Evolutionary conservation across 2,888 invertebrate genomes (phyloP).

Genomic region (Melanostoma scalare): DNA sequence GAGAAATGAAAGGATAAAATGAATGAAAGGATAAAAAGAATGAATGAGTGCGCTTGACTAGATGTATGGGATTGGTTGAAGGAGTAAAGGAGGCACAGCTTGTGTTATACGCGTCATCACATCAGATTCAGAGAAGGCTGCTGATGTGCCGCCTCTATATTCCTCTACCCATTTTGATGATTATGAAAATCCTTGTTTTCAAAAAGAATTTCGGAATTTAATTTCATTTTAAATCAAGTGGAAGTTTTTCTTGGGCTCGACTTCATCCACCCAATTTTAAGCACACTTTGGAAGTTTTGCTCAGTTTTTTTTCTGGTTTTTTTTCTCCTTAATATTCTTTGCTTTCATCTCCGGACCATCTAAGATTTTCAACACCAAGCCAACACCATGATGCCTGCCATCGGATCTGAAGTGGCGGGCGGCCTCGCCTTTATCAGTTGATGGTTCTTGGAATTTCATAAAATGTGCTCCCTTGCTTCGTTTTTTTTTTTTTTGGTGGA

Average conservation of each 20-base stretch:
- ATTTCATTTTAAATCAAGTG: slow-evolving; percentile 72
- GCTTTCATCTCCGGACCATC: slow-evolving; percentile 7
- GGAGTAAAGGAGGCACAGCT: slow-evolving; percentile 19
- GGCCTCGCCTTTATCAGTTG: slow-evolving; percentile 63
- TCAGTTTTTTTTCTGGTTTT: slow-evolving; percentile 19
- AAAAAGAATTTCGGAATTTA: slow-evolving; percentile 69
- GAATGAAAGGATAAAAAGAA: slow-evolving; percentile 46
- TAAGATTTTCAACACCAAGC: no score
- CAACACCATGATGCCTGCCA: no score
- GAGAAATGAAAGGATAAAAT: slow-evolving; percentile 64
- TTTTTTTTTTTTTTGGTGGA: slow-evolving; percentile 15
- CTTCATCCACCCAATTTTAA: slow-evolving; percentile 4
- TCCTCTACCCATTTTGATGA: slow-evolving; percentile 53
- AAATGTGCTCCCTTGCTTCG: slow-evolving; percentile 27
- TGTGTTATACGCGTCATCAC: slow-evolving; percentile 1
- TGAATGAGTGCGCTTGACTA: slow-evolving; percentile 40
- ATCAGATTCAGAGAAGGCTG: background rate
- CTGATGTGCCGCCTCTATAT: background rate
- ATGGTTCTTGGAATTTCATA: slow-evolving; percentile 61
- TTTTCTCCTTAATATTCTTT: background rate
- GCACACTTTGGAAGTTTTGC: slow-evolving; percentile 28
- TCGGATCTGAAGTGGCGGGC: slow-evolving; percentile 27
- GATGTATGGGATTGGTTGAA: slow-evolving; percentile 14
- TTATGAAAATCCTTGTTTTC: slow-evolving; percentile 67
- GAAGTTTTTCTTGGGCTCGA: slow-evolving; percentile 65